These are phyloP conservation scores for Drosophila tropicalis DNA, from an alignment of 1,140 invertebrate genomes.

Conservation along the genomic window DNA sequence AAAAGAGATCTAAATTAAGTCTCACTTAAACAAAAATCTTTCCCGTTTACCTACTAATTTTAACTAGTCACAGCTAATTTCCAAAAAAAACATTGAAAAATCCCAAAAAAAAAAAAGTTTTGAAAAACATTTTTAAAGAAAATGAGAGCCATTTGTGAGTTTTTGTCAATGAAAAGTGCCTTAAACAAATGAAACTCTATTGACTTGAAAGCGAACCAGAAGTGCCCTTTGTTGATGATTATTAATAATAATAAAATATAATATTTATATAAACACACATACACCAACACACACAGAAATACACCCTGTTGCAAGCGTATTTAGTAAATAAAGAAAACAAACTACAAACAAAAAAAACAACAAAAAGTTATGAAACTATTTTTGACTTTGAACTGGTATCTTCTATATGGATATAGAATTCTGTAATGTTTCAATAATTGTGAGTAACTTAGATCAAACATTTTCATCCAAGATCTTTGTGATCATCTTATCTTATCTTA, in stretches of 20 bases:
- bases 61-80: constrained; percentile 82
- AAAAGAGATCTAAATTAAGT: constrained; percentile 54
- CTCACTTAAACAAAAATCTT: constrained; percentile 44
- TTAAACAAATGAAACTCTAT: constrained; percentile 64
- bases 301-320: constrained; percentile 75
- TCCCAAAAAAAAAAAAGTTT: constrained; percentile 11
- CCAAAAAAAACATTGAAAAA: constrained; percentile 58
- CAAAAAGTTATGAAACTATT: constrained; percentile 12
- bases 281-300: constrained; percentile 68
- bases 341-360: constrained; percentile 56
- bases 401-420: no score
- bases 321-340: constrained; percentile 70
- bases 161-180: constrained; percentile 50
- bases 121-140: neutral
- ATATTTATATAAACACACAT: constrained; percentile 60
- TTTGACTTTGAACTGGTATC: neutral
- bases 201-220: constrained; percentile 49
- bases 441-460: no score
- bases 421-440: no score
- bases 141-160: constrained; percentile 38
- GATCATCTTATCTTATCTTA: no score
- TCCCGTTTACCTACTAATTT: constrained; percentile 79
- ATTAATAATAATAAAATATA: constrained; percentile 45
- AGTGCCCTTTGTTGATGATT: constrained; percentile 60
- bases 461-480: no score